Conservation (phyloP, 2,113 vertebrate species). For the Dicentrarchus labrax region DNA sequence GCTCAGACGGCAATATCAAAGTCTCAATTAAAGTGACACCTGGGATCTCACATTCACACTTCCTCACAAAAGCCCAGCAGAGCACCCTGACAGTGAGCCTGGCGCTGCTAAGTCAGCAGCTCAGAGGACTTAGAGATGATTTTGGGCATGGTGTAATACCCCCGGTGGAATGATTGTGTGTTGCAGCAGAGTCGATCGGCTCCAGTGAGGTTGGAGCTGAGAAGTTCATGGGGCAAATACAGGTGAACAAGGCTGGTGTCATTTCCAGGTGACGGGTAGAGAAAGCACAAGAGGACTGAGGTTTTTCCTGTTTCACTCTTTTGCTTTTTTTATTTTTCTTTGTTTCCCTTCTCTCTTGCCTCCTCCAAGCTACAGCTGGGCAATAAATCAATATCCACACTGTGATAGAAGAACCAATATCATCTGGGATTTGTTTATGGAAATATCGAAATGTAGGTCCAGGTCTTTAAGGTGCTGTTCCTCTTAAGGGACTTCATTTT, state of each 20-base stretch:
- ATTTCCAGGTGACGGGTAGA: neutral
- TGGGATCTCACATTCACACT: constrained; percentile 55
- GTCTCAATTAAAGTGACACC: constrained; percentile 67
- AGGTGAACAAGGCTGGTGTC: constrained; percentile 7
- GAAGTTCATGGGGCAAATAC: neutral
- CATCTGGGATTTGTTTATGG: too few species aligned
- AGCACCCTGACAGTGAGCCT: constrained; percentile 27
- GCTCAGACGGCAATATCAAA: constrained; percentile 35
- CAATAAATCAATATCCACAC: too few species aligned
- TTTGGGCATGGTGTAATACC: constrained; percentile 41
- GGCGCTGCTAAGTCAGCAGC: constrained; percentile 43
- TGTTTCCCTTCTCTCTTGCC: neutral
- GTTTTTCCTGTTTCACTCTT: neutral
- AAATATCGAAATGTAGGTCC: too few species aligned
- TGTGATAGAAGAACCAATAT: too few species aligned
- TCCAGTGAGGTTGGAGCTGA: constrained; percentile 3
- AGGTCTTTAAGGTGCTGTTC: too few species aligned
- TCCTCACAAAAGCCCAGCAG: constrained; percentile 15
- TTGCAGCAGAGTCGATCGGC: constrained; percentile 6
- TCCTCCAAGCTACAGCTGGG: too few species aligned
- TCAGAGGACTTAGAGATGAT: constrained; percentile 12
- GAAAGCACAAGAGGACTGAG: neutral
- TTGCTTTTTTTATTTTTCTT: neutral
- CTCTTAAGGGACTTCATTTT: too few species aligned
- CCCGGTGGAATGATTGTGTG: constrained; percentile 7